Conservation (phyloP, 2,113 vertebrate species). For the Myiozetetes cayanensis region DNA sequence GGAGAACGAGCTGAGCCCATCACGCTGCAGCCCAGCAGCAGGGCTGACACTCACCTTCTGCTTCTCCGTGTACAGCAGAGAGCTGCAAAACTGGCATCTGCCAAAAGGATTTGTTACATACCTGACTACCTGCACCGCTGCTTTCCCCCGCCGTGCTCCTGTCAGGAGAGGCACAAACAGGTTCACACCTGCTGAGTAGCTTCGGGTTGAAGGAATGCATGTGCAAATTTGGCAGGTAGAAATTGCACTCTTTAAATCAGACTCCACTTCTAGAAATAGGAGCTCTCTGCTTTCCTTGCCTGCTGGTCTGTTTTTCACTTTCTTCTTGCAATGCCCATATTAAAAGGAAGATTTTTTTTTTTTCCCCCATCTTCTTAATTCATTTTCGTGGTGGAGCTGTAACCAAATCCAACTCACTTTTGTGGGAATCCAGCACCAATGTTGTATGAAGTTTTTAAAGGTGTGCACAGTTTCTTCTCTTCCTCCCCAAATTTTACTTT, state of each 20-base stretch:
- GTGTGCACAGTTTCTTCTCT: background rate
- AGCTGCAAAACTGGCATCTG: conserved; percentile 8
- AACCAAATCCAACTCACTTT: background rate
- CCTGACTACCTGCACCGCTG: background rate
- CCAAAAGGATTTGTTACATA: conserved; percentile 21
- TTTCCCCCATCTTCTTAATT: background rate
- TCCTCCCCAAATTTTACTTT: background rate
- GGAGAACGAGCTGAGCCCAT: background rate
- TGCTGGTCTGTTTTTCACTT: background rate
- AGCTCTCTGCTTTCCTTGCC: background rate
- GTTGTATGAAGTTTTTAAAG: background rate
- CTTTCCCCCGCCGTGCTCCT: background rate
- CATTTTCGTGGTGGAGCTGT: background rate
- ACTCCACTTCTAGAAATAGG: background rate
- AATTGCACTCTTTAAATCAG: background rate
- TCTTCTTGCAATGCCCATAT: background rate
- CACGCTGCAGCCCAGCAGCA: background rate
- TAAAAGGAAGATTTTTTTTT: background rate
- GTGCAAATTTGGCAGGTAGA: conserved; percentile 17
- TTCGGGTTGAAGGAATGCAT: background rate
- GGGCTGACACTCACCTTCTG: conserved; percentile 12
- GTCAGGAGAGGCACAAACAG: conserved; percentile 13
- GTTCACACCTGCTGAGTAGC: background rate
- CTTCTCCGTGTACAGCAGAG: background rate
- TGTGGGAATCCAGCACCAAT: background rate